Evolutionary conservation across 2,888 invertebrate species (phyloP), one percentile per base, ranked within the genome.

Genomic region (Tetranychus piercei): DNA sequence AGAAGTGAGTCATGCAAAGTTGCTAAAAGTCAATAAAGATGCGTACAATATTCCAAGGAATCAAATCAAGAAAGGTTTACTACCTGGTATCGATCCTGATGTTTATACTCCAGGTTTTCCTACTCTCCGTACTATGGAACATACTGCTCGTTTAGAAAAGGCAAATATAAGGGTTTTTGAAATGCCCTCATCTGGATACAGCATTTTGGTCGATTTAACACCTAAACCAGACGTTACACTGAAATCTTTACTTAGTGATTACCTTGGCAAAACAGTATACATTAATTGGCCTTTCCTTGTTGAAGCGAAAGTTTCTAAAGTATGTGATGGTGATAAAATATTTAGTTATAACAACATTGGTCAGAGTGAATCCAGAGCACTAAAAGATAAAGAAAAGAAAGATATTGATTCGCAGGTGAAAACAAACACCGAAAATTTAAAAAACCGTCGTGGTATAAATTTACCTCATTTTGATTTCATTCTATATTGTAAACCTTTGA

Each of bases 201-300:
- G 88, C 81, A 88, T 93, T 88, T 88, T 95, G 70, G 82, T 96
- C 11, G 83, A 86, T 73, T 83, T 92, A n/a, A 80, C 85, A 7
- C 82, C 69, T 76, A 77, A 55, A 67, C 55, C 23, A 1, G 74
- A 76, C 70, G 69, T 76, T 34, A 73, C 77, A 55, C 22, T 79
- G 8, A 83, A 86, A 66, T 81, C 84, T 6, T 82, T 88, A 0
- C 15, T 67, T 4, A 89, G 89, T 0, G 85, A 88, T 69, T 82
- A 89, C 65, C 81, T 95, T 15, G 91, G 90, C 0, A 87, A 88
- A 81, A 84, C 85, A 71, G 86, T 94, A 1, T 90, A 88, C 84
- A 90, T 92, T 5, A 88, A 88, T 6, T 97, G 95, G 95, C 97
- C 97, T 0, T 92, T 95, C 84, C 86, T 97, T 74, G 85, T 87